Evolutionary conservation across 2,888 invertebrate species (phyloP).

Genomic region (Malthinus flaveolus): DNA sequence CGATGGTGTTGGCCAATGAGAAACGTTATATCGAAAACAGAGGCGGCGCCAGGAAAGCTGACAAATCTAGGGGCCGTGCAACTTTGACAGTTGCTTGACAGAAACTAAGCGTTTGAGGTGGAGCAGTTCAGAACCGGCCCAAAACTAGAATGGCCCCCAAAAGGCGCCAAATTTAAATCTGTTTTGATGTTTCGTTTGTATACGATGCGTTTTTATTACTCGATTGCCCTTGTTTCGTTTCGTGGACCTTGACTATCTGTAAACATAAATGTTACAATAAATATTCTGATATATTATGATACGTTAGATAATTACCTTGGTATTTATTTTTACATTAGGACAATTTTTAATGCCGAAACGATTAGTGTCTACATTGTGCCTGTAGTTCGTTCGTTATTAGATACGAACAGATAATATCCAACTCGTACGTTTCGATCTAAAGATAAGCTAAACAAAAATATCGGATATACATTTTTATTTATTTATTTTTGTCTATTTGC

Average conservation of each 20-base stretch:
- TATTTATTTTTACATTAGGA: constrained; percentile 25
- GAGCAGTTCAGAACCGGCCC: constrained; percentile 53
- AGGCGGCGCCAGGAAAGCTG: constrained; percentile 53
- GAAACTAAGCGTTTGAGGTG: constrained; percentile 56
- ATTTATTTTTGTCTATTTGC: neutral
- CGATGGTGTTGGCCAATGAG: constrained; percentile 50
- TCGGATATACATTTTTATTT: constrained; percentile 16
- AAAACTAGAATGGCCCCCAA: constrained; percentile 54
- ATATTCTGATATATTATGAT: constrained; percentile 2
- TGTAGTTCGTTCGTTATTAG: constrained; percentile 11
- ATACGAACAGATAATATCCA: constrained; percentile 11
- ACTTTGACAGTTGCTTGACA: constrained; percentile 54
- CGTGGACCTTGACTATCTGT: constrained; percentile 18
- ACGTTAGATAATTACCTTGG: constrained; percentile 17
- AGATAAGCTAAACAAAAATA: constrained; percentile 21
- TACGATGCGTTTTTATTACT: neutral
- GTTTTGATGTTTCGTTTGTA: neutral
- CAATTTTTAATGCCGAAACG: constrained; percentile 9
- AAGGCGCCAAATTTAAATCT: constrained; percentile 51
- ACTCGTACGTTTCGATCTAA: constrained; percentile 7
- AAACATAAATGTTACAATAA: constrained; percentile 16
- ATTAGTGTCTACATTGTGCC: constrained; percentile 9
- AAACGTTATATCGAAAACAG: constrained; percentile 41
- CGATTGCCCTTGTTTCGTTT: constrained; percentile 1
- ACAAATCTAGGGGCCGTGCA: constrained; percentile 55